A percentile compares a stretch with the other conserved stretches of the same genome.
These are phyloP conservation scores for Spea multiplicata DNA, from an alignment of 2,113 vertebrate genomes.

Conservation along the genomic window DNA sequence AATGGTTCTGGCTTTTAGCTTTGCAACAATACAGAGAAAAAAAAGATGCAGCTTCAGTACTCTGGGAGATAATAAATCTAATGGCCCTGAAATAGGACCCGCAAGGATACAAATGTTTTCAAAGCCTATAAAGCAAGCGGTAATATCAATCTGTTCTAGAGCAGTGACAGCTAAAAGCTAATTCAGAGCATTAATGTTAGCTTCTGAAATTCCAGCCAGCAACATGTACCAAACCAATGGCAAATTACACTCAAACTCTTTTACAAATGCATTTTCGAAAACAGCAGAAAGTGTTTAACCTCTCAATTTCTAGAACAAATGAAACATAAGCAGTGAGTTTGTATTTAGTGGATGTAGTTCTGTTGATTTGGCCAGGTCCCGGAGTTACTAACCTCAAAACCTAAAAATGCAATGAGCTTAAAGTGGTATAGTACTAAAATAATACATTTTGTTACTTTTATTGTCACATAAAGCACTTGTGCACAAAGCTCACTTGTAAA, in stretches of 20 bases:
- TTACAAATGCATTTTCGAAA: conserved; percentile 8
- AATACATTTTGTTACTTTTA: conserved; percentile 3
- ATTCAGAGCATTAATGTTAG: conserved; percentile 42
- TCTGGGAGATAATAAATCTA: conserved; percentile 64
- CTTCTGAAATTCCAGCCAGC: conserved; percentile 13
- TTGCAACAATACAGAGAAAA: conserved; percentile 41
- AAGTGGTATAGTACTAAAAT: no score
- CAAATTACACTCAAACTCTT: background rate
- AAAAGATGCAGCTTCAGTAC: conserved; percentile 54
- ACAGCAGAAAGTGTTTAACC: background rate
- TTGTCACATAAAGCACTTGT: conserved; percentile 5
- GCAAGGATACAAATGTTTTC: conserved; percentile 64
- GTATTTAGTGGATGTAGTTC: no score
- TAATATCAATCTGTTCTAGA: conserved; percentile 57
- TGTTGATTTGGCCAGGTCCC: no score
- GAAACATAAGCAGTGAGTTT: no score
- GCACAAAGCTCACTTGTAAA: conserved; percentile 9
- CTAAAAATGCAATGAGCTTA: no score
- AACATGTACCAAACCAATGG: conserved; percentile 1
- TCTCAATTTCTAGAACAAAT: background rate
- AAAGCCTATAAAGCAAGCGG: conserved; percentile 59
- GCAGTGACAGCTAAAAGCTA: conserved; percentile 37
- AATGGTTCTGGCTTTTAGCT: conserved; percentile 49
- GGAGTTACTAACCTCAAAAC: no score
- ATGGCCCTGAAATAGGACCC: conserved; percentile 64